Conservation (phyloP, 2,113 vertebrate species). For the Todiramphus saurophagus region DNA sequence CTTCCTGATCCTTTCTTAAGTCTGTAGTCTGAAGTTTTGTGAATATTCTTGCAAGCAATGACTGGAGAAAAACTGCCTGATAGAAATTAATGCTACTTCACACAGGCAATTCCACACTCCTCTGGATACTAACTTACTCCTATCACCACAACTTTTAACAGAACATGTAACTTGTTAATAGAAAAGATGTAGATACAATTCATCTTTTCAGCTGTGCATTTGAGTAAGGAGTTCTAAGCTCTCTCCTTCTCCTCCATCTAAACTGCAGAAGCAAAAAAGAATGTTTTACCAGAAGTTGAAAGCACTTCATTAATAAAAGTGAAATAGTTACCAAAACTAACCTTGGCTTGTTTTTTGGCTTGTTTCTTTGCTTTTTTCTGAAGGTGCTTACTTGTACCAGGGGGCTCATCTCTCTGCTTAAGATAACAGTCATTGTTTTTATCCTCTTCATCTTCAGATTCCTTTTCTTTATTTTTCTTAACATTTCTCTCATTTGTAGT, state of each 20-base stretch:
- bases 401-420: constrained; percentile 74
- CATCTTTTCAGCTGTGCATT: background rate
- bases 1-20: background rate
- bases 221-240: background rate
- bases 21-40: background rate
- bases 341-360: constrained; percentile 95
- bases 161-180: background rate
- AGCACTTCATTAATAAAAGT: background rate
- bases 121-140: background rate
- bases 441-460: constrained; percentile 72
- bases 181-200: background rate
- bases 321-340: constrained; percentile 57
- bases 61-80: background rate
- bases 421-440: constrained; percentile 68
- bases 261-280: background rate
- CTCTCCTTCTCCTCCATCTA: background rate
- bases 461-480: constrained; percentile 75
- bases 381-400: constrained; percentile 87
- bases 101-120: background rate
- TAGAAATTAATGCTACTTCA: background rate
- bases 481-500: constrained; percentile 77
- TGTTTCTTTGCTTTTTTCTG: constrained; percentile 96
- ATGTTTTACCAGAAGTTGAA: background rate
- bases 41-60: background rate
- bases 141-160: background rate